These are phyloP conservation scores for Chlorops oryzae DNA, from an alignment of 1,140 invertebrate species.

Conservation along the genomic window DNA sequence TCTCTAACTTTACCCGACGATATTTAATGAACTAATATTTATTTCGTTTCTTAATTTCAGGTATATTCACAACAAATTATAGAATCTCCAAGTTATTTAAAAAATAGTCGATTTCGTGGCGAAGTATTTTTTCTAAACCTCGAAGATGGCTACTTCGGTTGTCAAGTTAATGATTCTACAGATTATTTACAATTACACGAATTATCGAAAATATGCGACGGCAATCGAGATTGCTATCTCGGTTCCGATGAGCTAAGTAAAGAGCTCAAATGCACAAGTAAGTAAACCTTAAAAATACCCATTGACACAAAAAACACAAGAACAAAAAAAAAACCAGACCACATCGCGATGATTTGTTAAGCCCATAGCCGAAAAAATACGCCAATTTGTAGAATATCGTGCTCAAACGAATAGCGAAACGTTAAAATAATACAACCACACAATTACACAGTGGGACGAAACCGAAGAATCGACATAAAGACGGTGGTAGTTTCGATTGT, in stretches of 20 bases:
- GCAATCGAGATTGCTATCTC: conserved; percentile 79
- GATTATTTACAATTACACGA: conserved; percentile 91
- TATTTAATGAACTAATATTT: conserved; percentile 2
- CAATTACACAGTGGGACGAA: too few species aligned
- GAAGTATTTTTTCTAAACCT: conserved; percentile 95
- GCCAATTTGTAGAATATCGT: too few species aligned
- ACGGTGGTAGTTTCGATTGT: conserved; percentile 4
- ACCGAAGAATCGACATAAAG: too few species aligned
- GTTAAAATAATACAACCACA: too few species aligned
- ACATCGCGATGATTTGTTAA: too few species aligned
- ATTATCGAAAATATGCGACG: conserved; percentile 90
- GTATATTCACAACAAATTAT: conserved; percentile 60
- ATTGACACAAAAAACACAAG: background rate
- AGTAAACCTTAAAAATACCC: too few species aligned
- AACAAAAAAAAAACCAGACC: background rate
- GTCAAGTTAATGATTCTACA: conserved; percentile 92
- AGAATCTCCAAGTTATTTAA: conserved; percentile 42
- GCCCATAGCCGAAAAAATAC: too few species aligned
- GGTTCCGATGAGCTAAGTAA: conserved; percentile 83
- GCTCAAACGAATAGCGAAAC: too few species aligned
- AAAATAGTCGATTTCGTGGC: conserved; percentile 64
- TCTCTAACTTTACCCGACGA: too few species aligned
- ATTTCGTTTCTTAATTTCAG: conserved; percentile 50
- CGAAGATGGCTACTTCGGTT: conserved; percentile 95
- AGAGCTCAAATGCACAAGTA: conserved; percentile 90